Evolutionary conservation across 2,797 vertebrate species (phyloP).

Genomic region (Pseudochaenichthys georgianus): DNA sequence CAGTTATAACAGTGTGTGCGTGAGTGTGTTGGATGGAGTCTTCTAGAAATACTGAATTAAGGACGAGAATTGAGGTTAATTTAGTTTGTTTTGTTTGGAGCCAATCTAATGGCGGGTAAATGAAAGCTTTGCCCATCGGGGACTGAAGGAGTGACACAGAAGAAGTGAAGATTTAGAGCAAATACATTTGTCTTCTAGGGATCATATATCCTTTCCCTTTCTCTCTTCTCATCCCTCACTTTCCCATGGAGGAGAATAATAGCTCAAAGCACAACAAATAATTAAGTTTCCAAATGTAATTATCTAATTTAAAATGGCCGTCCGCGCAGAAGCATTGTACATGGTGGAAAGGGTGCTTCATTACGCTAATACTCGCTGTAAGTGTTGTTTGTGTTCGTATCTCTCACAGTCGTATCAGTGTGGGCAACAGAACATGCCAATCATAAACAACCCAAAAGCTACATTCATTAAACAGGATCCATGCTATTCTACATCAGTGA

Average conservation of each 20-base stretch:
- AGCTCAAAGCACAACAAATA: conserved; percentile 84
- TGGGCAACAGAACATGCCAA: conserved; percentile 65
- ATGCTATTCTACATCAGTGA: background rate
- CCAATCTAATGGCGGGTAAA: conserved; percentile 60
- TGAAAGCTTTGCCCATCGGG: conserved; percentile 64
- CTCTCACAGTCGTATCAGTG: conserved; percentile 54
- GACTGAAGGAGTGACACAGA: conserved; percentile 38
- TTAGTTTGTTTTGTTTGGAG: conserved; percentile 76
- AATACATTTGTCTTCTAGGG: conserved; percentile 77
- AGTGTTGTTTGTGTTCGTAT: conserved; percentile 76
- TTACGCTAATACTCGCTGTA: conserved; percentile 75
- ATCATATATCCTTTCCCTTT: conserved; percentile 56
- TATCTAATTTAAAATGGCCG: conserved; percentile 81
- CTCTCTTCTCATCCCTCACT: conserved; percentile 60
- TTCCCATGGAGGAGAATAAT: conserved; percentile 76
- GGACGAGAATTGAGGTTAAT: conserved; percentile 71
- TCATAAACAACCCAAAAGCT: conserved; percentile 62
- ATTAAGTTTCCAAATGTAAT: conserved; percentile 83
- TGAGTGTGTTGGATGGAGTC: conserved; percentile 9
- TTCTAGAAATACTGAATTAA: conserved; percentile 43
- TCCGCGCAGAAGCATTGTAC: conserved; percentile 58
- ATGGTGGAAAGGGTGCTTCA: conserved; percentile 54
- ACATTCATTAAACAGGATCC: conserved; percentile 45
- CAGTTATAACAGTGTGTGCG: conserved; percentile 4
- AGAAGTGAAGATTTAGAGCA: conserved; percentile 48